Evolutionary conservation across 2,113 vertebrate genomes (phyloP).

Genomic region (Myiozetetes cayanensis): DNA sequence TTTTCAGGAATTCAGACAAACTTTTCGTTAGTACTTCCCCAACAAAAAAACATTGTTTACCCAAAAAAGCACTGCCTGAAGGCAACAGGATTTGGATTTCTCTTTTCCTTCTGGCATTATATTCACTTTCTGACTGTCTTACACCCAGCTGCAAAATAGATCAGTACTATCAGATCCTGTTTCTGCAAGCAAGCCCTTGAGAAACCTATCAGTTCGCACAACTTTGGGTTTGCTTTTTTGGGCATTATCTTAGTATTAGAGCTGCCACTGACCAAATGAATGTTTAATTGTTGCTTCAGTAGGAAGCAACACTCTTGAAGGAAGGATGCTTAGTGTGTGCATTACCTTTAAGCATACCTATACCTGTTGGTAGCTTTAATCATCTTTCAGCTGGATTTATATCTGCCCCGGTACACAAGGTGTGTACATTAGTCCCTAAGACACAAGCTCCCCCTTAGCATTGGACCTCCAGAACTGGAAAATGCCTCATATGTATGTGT

Average conservation of each 20-base stretch:
- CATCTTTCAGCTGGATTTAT: neutral
- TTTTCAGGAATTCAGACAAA: neutral
- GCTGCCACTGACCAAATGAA: neutral
- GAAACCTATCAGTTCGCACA: neutral
- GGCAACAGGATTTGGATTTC: neutral
- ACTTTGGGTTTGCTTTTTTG: neutral
- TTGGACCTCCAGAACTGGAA: neutral
- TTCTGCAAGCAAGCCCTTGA: neutral
- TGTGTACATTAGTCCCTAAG: neutral
- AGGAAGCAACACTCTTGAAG: neutral
- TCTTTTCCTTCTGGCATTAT: neutral
- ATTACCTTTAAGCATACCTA: neutral
- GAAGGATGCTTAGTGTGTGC: neutral
- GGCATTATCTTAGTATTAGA: neutral
- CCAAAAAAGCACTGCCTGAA: neutral
- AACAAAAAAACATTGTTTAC: neutral
- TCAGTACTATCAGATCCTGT: neutral
- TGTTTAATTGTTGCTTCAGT: neutral
- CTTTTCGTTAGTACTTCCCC: neutral
- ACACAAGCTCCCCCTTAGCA: neutral
- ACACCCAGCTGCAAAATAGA: neutral
- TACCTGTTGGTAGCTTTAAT: neutral
- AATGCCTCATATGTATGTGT: fast-evolving
- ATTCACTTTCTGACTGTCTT: neutral
- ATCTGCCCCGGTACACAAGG: neutral